Base-by-base conservation (phyloP, 2,113 vertebrate species). In the Gasterosteus nipponicus region DNA sequence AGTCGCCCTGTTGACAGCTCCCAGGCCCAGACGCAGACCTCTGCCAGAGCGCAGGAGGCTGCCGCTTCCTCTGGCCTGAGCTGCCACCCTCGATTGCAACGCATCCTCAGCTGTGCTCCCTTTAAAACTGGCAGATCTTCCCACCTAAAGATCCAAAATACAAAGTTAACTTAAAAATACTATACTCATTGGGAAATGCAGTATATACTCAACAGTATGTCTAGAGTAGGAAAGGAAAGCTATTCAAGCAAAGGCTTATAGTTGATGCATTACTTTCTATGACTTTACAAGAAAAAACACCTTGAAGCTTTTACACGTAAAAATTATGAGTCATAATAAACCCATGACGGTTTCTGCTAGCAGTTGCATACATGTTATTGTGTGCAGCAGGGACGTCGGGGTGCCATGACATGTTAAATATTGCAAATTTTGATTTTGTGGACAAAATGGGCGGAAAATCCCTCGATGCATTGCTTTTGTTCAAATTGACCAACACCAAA, bases 21-120 rank as follows among this genome's bases (percentile, higher is more conserved):
- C 97, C 72, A 99, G 83, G 22, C 98, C 98, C 60, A 99, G 41
- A 79, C 97, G 97, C 26, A 98, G 93, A 47, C 96, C 96, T 94
- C 97, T 94, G 86, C 96, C 92, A 1, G 96, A 94, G 6, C 95
- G 94, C 80, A 96, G 94, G 83, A 97, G 95, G 73, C 93, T 96
- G 35, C 95, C 91, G n/a, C 78, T 83, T 16, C 86, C 84, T 81
- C 87, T 87, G 0, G 73, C 74, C 65, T 92, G 92, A 72, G 77
- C 42, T 4, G 72, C 74, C 1, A 82, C 80, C 49, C 81, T 85
- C 14, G 85, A 10, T 76, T 91, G 89, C 49, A 87, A 31, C 0
- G 76, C 31, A 1, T 93, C 91, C 44, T 94, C 93, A 3, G 70
- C 63, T n/a, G 84, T 49, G 46, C 46, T 60, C 0, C 75, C 89